Conservation (phyloP, 2,888 invertebrate genomes). For the Drosophila cracens region DNA sequence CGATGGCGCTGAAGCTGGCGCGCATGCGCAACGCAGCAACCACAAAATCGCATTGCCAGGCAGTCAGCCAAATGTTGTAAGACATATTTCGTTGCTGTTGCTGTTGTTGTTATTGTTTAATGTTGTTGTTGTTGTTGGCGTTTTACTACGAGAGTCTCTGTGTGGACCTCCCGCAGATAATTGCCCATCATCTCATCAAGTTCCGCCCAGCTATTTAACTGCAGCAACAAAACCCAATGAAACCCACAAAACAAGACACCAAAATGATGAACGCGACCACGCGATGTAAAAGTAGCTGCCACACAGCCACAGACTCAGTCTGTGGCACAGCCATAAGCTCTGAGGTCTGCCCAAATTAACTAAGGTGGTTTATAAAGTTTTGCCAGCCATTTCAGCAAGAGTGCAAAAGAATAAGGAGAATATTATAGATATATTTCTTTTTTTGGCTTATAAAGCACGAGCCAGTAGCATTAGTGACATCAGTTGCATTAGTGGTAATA, state of each 20-base stretch:
- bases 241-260: constrained; percentile 79
- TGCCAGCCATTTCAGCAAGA: not conserved
- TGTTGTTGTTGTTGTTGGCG: constrained; percentile 30
- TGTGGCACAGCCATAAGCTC: constrained; percentile 24
- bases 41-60: constrained; percentile 68
- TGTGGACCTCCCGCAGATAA: constrained; percentile 84
- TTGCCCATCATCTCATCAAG: constrained; percentile 84
- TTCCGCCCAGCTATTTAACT: constrained; percentile 84
- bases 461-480: not conserved
- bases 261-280: constrained; percentile 79
- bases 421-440: too few species aligned
- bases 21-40: constrained; percentile 70
- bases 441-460: not conserved
- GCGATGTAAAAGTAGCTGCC: constrained; percentile 74
- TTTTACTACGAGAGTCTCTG: constrained; percentile 42
- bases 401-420: not conserved
- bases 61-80: constrained; percentile 67
- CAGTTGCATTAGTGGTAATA: too few species aligned
- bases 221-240: constrained; percentile 70
- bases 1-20: constrained; percentile 81
- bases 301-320: constrained; percentile 30
- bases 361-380: constrained; percentile 20
- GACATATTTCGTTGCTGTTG: constrained; percentile 65
- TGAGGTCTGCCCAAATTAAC: constrained; percentile 26
- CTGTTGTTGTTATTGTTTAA: constrained; percentile 10